phyloP scores from a whole-genome alignment of 2,888 invertebrate genomes.

The Caenorhabditis doughertyi region DNA sequence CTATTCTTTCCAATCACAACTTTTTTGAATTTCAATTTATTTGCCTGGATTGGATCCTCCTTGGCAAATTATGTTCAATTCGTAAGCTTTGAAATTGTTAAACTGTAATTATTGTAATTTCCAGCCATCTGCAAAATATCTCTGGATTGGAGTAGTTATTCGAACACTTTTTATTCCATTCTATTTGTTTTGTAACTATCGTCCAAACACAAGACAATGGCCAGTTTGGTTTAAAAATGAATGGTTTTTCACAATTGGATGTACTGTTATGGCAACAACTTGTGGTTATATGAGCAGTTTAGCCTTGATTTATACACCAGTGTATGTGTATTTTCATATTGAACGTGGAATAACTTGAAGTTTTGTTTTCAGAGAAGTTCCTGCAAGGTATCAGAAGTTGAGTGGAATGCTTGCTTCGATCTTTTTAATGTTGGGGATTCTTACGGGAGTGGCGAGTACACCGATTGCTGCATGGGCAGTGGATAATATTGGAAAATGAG shows the following conservation, averaged over 20 bases:
- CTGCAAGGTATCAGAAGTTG: constrained; percentile 66
- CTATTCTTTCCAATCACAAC: constrained; percentile 88
- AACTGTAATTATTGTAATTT: not conserved
- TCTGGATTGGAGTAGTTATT: constrained; percentile 88
- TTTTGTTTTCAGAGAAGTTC: constrained; percentile 68
- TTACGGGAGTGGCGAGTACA: constrained; percentile 66
- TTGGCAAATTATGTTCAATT: constrained; percentile 90
- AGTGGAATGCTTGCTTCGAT: constrained; percentile 72
- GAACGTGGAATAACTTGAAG: not conserved
- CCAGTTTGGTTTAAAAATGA: constrained; percentile 87
- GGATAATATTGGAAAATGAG: constrained; percentile 48
- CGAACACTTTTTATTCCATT: constrained; percentile 91
- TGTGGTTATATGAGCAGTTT: constrained; percentile 95
- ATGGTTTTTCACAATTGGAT: constrained; percentile 78
- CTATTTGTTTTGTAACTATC: constrained; percentile 93
- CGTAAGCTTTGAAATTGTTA: constrained; percentile 83
- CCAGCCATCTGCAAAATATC: constrained; percentile 89
- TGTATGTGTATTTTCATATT: constrained; percentile 14
- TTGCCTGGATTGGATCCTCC: constrained; percentile 93
- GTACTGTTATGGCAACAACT: constrained; percentile 89
- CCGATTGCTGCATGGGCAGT: constrained; percentile 66
- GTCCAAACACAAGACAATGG: constrained; percentile 84
- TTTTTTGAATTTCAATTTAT: constrained; percentile 94
- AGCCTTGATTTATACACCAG: constrained; percentile 93
- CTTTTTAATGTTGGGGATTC: constrained; percentile 69